A percentile compares a stretch with the other conserved stretches of the same genome.
These are phyloP conservation scores for Streptopelia turtur DNA, from an alignment of 2,797 vertebrate genomes.

Conservation along the genomic window DNA sequence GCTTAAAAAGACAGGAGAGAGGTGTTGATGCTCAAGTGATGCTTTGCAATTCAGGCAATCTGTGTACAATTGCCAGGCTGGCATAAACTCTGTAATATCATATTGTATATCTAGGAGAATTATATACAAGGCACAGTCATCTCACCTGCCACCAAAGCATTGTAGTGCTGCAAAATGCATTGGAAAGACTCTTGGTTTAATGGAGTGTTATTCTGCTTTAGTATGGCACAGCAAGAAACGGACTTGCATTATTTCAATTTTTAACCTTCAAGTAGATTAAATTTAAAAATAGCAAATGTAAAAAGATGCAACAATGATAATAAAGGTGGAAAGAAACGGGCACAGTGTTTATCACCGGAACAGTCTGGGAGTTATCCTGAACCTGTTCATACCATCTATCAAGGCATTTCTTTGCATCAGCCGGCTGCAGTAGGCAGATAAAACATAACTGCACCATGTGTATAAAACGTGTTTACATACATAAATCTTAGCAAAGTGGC, in stretches of 20 bases:
- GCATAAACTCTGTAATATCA: neutral
- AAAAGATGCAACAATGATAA: neutral
- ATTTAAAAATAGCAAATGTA: neutral
- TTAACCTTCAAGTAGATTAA: neutral
- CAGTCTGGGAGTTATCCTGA: neutral
- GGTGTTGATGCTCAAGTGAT: neutral
- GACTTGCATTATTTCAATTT: neutral
- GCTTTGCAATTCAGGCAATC: neutral
- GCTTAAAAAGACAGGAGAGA: neutral
- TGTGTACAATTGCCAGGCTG: neutral
- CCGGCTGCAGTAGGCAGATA: slow-evolving; percentile 42
- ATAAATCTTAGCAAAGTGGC: slow-evolving; percentile 24
- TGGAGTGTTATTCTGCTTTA: neutral
- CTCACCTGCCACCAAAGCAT: neutral
- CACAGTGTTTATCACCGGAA: neutral
- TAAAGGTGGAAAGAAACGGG: neutral
- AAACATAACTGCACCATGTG: neutral
- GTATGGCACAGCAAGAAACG: neutral
- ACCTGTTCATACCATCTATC: neutral
- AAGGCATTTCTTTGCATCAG: neutral
- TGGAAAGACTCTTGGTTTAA: neutral
- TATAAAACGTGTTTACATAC: neutral
- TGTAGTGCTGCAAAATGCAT: neutral
- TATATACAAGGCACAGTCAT: neutral
- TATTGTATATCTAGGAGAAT: neutral